Evolutionary conservation across 2,113 vertebrate species (phyloP).

Genomic region (Psephotus haematonotus): DNA sequence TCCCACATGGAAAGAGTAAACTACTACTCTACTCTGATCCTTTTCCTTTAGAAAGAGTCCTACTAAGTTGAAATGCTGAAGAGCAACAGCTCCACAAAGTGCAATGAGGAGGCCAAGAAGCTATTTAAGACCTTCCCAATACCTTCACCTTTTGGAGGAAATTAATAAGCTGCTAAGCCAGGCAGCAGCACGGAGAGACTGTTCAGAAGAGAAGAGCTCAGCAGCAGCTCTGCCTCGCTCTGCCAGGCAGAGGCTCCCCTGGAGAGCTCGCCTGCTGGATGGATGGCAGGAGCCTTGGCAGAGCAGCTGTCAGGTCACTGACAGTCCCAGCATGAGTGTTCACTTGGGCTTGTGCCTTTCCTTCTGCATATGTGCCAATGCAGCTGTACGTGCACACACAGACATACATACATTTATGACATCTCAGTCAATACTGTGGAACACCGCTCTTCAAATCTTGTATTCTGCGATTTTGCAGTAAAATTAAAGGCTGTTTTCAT

Average conservation of each 20-base stretch:
- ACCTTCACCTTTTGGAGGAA: neutral
- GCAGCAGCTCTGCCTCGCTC: neutral
- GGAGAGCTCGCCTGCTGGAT: neutral
- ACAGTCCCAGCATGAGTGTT: accelerated
- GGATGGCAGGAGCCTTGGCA: neutral
- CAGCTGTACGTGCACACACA: neutral
- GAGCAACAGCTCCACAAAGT: neutral
- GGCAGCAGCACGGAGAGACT: neutral
- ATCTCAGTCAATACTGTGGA: too few species aligned
- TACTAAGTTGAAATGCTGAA: neutral
- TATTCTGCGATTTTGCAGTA: neutral
- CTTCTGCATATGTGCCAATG: accelerated
- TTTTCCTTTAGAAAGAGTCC: neutral
- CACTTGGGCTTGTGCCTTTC: neutral
- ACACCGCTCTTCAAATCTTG: accelerated
- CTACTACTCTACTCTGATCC: neutral
- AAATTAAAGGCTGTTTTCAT: neutral
- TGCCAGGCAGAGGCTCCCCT: neutral
- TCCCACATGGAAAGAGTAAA: neutral
- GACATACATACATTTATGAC: neutral
- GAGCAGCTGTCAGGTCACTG: neutral
- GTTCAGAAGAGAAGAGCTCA: neutral
- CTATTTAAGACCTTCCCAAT: neutral
- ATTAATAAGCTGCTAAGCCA: neutral
- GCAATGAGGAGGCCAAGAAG: neutral